Base-by-base conservation (phyloP, 2,888 invertebrate genomes). In the Saturnia japonica region DNA sequence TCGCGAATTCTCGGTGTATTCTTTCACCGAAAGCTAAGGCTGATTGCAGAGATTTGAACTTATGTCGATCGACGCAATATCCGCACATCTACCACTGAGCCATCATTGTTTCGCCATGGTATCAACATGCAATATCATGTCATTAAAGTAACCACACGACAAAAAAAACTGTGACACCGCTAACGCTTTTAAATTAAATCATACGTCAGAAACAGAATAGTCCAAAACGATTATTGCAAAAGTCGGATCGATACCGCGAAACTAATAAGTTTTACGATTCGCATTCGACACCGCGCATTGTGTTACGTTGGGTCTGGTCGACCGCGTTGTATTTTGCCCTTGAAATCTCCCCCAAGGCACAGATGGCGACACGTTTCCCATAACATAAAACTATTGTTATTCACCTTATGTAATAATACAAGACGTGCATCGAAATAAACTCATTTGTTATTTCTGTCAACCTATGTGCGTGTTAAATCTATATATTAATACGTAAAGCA, bases 191-290 rank as follows among this genome's bases (percentile, higher is more conserved):
- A 40, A 67, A 71, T 76, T 78, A 71, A 28, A 74, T 68, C 75
- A 70, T n/a, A n/a, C n/a, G n/a, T n/a, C n/a, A n/a, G n/a, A 16
- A 67, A 71, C 68, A 25, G 66, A 51, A 67, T 57, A 45, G 60
- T 68, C 71, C 68, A 78, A 78, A 82, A 78, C 77, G 75, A 80
- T 80, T 81, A 84, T 80, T 81, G 77, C 79, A 78, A 79, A 84
- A 84, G 85, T 82, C 81, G 82, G 82, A 82, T 81, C 82, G 77
- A 84, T 89, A 85, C 85, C 83, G 75, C 84, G 86, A 90, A 88
- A 80, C 80, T 81, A 82, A 88, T 88, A 88, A 87, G 80, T 82
- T 90, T 91, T 84, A 91, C 85, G 86, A 84, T 80, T 78, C 75
- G 75, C 72, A 70, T 70, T 72, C 73, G 72, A 70, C 70, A 74